These are phyloP conservation scores for Hyaena hyaena DNA, from an alignment of 2,113 vertebrate species.

Conservation along the genomic window DNA sequence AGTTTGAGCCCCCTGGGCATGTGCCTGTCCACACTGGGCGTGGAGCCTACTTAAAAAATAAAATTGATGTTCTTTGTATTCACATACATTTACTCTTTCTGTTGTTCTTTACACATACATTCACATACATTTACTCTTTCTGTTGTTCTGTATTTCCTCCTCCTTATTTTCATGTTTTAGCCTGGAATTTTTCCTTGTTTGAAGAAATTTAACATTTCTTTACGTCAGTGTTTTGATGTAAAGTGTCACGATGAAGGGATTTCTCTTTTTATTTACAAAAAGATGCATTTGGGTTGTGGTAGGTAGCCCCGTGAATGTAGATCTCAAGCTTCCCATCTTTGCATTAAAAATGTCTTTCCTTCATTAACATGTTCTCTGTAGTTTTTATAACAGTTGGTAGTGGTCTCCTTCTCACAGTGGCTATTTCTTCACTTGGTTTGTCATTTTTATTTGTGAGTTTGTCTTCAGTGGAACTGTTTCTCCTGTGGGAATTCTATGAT, in stretches of 20 bases:
- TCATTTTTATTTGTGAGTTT: not conserved
- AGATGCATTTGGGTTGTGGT: not conserved
- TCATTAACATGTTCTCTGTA: not conserved
- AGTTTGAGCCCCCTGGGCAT: too few relatives aligned
- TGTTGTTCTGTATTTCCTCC: not conserved
- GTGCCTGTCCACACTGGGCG: too few relatives aligned
- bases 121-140: not conserved
- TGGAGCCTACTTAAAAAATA: too few relatives aligned
- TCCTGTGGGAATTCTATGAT: not conserved
- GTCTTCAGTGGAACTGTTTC: not conserved
- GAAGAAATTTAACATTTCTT: not conserved
- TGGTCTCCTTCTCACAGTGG: not conserved
- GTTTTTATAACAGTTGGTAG: not conserved
- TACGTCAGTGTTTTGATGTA: not conserved
- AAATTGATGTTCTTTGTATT: not conserved
- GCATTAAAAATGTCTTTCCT: not conserved
- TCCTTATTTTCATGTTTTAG: slow-evolving; percentile 6
- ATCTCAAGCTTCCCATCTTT: not conserved
- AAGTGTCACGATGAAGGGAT: not conserved
- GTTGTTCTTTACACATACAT: too few relatives aligned
- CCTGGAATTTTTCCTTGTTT: not conserved
- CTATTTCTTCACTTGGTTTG: not conserved
- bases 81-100: not conserved
- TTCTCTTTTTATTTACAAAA: not conserved
- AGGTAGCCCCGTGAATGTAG: not conserved